These are phyloP conservation scores for Channa argus DNA, from an alignment of 2,113 vertebrate genomes.

Conservation along the genomic window DNA sequence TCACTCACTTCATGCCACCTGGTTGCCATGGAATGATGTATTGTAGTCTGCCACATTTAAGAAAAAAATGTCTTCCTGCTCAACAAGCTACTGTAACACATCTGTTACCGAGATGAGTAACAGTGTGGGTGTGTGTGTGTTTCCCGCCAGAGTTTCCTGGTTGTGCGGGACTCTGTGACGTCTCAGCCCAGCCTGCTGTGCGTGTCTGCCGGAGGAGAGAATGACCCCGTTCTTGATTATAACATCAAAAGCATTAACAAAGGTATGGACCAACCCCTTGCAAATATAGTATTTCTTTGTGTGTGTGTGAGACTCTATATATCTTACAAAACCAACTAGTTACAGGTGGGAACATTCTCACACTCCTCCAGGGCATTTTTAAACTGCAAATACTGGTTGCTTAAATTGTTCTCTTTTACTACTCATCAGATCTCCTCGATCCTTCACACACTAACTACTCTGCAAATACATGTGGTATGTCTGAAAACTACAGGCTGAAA, in stretches of 20 bases:
- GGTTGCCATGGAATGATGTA: not conserved
- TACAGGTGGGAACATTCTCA: not conserved
- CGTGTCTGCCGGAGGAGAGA: conserved; percentile 65
- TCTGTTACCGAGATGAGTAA: conserved; percentile 49
- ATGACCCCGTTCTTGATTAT: conserved; percentile 55
- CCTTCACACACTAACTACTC: not conserved
- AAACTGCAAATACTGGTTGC: conserved; percentile 18
- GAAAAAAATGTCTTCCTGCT: conserved; percentile 12
- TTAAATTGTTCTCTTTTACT: not conserved
- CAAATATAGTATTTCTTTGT: not conserved
- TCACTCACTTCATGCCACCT: not conserved
- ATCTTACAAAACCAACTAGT: not conserved
- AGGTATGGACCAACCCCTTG: conserved; percentile 45
- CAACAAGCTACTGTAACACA: not conserved
- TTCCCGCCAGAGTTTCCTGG: conserved; percentile 76
- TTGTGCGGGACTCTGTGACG: conserved; percentile 59
- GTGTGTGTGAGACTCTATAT: not conserved
- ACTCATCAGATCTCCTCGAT: not conserved
- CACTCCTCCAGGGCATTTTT: not conserved
- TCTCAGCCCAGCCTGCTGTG: conserved; percentile 69
- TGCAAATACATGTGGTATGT: not conserved
- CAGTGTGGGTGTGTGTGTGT: conserved; percentile 19
- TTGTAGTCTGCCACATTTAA: not conserved
- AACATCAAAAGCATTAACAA: conserved; percentile 47
- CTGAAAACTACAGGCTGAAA: not conserved